Evolutionary conservation across 2,888 invertebrate species (phyloP).

Genomic region (Malthinus seriepunctatus): DNA sequence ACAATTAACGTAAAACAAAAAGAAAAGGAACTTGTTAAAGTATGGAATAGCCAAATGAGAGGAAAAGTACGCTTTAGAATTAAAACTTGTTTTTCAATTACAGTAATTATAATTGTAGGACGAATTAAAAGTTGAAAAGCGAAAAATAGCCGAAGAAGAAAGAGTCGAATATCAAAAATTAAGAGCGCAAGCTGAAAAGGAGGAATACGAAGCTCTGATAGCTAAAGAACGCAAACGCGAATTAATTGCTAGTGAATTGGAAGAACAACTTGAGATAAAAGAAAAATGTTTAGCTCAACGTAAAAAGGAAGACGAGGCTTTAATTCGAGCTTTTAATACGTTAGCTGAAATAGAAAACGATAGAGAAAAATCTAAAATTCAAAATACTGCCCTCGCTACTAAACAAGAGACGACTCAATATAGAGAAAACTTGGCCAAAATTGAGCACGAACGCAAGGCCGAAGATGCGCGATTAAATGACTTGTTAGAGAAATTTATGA

Average conservation of each 20-base stretch:
- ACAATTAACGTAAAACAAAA: slow-evolving; percentile 53
- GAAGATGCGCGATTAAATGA: slow-evolving; percentile 45
- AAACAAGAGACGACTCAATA: slow-evolving; percentile 46
- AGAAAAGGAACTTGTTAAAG: slow-evolving; percentile 50
- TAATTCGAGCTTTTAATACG: slow-evolving; percentile 43
- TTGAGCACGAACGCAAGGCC: slow-evolving; percentile 43
- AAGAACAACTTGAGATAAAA: slow-evolving; percentile 46
- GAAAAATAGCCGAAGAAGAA: slow-evolving; percentile 43
- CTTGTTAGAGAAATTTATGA: slow-evolving; percentile 41
- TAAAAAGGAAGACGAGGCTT: slow-evolving; percentile 45
- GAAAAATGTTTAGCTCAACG: slow-evolving; percentile 42
- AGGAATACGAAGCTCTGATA: slow-evolving; percentile 43
- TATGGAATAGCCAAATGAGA: slow-evolving; percentile 48
- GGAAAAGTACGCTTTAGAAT: slow-evolving; percentile 39
- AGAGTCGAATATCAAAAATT: slow-evolving; percentile 42
- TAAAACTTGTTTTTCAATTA: not conserved
- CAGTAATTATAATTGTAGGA: slow-evolving; percentile 25
- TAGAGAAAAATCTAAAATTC: slow-evolving; percentile 39
- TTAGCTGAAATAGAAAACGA: slow-evolving; percentile 45
- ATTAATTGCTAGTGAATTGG: slow-evolving; percentile 41
- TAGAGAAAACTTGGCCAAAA: slow-evolving; percentile 43
- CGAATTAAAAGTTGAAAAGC: slow-evolving; percentile 42
- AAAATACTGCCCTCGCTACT: slow-evolving; percentile 36
- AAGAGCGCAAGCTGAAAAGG: slow-evolving; percentile 39
- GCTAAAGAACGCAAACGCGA: slow-evolving; percentile 39